phyloP scores from a whole-genome alignment of 2,797 vertebrate genomes.

The Alosa sapidissima region DNA sequence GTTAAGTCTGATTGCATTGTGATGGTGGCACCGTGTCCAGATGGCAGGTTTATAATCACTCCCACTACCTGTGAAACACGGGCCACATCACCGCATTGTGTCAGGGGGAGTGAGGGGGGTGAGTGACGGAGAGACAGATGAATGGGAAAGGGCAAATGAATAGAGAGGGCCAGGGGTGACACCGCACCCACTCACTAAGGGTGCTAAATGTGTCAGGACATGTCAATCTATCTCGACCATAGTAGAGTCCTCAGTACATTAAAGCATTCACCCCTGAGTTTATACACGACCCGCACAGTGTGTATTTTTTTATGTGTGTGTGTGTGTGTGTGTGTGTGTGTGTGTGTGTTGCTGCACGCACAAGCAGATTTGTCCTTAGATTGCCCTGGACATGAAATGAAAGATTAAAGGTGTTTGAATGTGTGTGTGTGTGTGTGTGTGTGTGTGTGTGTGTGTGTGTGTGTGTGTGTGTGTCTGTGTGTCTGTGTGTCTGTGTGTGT shows the following conservation, averaged over 20 bases:
- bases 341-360: not conserved
- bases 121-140: not conserved
- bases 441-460: not conserved
- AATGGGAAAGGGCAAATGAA: not conserved
- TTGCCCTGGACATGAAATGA: not conserved
- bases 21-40: not conserved
- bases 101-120: not conserved
- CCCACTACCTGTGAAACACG: not conserved
- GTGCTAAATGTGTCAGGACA: not conserved
- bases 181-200: not conserved
- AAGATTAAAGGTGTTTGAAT: not conserved
- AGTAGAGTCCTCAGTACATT: not conserved
- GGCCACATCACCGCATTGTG: not conserved
- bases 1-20: conserved; percentile 5
- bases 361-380: not conserved
- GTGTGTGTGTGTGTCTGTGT: not conserved
- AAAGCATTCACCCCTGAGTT: not conserved
- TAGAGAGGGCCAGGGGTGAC: not conserved
- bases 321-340: not conserved
- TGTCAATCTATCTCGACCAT: not conserved
- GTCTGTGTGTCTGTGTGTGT: not conserved
- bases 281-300: not conserved
- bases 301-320: not conserved
- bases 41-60: conserved; percentile 19
- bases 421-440: not conserved